Evolutionary conservation across 1,140 invertebrate species (phyloP).

Genomic region (Manduca sexta): DNA sequence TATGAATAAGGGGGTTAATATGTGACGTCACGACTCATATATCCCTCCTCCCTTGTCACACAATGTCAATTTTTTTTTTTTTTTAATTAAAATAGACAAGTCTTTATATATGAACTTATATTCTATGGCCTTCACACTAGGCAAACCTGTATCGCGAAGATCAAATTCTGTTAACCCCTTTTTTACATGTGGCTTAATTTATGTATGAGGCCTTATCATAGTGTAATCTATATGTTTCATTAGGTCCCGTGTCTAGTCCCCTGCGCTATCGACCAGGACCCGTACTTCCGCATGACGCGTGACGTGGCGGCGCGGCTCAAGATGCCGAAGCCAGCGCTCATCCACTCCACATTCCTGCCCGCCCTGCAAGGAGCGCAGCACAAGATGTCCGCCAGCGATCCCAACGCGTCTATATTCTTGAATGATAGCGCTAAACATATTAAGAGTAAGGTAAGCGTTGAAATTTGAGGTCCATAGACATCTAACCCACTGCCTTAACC

Average conservation of each 20-base stretch:
- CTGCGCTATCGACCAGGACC: slow-evolving; percentile 99
- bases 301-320: slow-evolving; percentile 95
- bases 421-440: slow-evolving; percentile 97
- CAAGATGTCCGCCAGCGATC: slow-evolving; percentile 98
- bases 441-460: slow-evolving; percentile 91
- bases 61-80: slow-evolving; percentile 10
- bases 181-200: no score
- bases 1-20: no score
- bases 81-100: neutral
- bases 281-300: slow-evolving; percentile 98
- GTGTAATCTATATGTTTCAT: no score
- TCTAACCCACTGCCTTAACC: no score
- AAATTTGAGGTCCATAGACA: no score
- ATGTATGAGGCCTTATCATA: no score
- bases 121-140: no score
- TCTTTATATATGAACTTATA: no score
- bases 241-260: slow-evolving; percentile 92
- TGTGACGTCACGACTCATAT: no score
- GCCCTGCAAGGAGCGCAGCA: slow-evolving; percentile 96
- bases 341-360: slow-evolving; percentile 97
- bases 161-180: no score
- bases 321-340: slow-evolving; percentile 92
- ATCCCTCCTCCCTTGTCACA: no score
- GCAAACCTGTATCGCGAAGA: no score
- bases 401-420: slow-evolving; percentile 95